These are phyloP conservation scores for Peromyscus nudipes DNA, from an alignment of 2,797 vertebrate genomes.

Conservation along the genomic window DNA sequence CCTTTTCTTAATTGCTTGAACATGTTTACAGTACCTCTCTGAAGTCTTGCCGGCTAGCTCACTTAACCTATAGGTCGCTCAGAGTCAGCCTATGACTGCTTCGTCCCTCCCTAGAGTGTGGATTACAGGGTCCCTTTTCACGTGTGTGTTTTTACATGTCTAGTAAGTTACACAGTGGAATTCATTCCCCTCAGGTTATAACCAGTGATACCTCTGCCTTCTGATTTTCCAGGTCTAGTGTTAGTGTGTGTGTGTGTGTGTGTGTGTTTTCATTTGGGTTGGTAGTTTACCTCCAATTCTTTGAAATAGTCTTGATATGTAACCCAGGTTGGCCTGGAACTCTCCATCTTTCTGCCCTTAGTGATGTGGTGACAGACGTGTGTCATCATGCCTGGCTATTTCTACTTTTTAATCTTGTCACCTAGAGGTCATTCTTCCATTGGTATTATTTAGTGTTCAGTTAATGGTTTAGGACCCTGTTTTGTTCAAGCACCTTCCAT, in stretches of 20 bases:
- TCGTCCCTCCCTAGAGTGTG: background rate
- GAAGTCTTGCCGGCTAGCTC: background rate
- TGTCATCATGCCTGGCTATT: background rate
- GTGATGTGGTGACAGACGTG: background rate
- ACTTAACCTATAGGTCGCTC: background rate
- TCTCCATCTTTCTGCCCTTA: background rate
- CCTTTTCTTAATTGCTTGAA: constrained; percentile 36
- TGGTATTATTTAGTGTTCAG: background rate
- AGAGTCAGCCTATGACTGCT: background rate
- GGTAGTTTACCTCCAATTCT: background rate
- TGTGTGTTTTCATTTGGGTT: background rate
- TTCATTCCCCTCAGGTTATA: background rate
- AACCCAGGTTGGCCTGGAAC: background rate
- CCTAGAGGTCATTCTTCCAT: background rate
- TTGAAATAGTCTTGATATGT: background rate
- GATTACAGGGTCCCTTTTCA: background rate
- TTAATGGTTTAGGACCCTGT: background rate
- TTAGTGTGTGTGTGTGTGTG: too few species aligned
- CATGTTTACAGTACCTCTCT: background rate
- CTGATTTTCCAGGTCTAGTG: background rate
- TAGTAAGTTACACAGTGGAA: background rate
- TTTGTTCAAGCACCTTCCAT: background rate
- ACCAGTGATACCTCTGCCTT: background rate
- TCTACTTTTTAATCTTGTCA: background rate
- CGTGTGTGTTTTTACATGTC: background rate